These are phyloP conservation scores for Diceros bicornis DNA, from an alignment of 2,797 vertebrate species.

Conservation along the genomic window DNA sequence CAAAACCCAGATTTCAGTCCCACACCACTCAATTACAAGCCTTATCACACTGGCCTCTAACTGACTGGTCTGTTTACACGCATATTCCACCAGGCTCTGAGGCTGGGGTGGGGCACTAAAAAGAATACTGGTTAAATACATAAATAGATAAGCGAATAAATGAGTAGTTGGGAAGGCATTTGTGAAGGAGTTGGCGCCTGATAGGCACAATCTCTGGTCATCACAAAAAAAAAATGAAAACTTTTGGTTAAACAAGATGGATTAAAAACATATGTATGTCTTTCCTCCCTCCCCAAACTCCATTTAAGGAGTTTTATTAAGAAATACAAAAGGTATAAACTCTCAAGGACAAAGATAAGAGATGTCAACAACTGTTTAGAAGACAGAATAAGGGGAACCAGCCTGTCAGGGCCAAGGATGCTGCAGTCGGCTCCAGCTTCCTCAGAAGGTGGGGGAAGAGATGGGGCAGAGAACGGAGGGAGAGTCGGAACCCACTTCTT, in stretches of 20 bases:
- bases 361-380: background rate
- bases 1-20: background rate
- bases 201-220: background rate
- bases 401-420: background rate
- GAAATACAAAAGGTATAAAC: background rate
- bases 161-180: background rate
- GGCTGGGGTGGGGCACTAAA: background rate
- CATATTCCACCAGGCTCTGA: background rate
- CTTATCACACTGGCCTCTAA: background rate
- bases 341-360: background rate
- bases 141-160: background rate
- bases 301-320: constrained; percentile 26
- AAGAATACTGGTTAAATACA: background rate
- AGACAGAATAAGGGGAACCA: background rate
- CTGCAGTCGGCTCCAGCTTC: accelerated
- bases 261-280: background rate
- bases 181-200: background rate
- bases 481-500: background rate
- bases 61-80: background rate
- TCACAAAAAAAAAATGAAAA: background rate
- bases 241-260: background rate
- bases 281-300: background rate
- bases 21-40: background rate
- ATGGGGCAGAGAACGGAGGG: background rate
- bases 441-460: background rate